Percentiles rank a stretch among this genome's conserved stretches.
Conservation (phyloP, 2,113 vertebrate genomes). For the Oncorhynchus gorbuscha region DNA sequence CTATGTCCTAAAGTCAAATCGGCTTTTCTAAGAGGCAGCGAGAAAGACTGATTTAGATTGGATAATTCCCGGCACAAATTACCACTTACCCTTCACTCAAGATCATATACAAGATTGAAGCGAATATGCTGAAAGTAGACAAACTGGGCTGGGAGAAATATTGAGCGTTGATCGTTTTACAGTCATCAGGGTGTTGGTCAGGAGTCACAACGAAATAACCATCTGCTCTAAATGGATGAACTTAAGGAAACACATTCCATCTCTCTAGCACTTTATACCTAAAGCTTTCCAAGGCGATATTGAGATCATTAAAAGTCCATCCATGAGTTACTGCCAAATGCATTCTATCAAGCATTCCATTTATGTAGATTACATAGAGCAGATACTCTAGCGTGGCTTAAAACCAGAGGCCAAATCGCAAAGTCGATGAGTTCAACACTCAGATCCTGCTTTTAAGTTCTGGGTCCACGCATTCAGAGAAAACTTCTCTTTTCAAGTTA, state of each 20-base stretch:
- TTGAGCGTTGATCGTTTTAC: slow-evolving; percentile 35
- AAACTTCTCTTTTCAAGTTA: too few relatives aligned
- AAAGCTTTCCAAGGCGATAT: neutral
- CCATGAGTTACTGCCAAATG: too few relatives aligned
- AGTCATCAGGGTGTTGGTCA: slow-evolving; percentile 29
- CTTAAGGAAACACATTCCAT: slow-evolving; percentile 8
- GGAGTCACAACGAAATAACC: slow-evolving; percentile 20
- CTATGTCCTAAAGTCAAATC: slow-evolving; percentile 25
- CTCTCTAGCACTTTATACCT: neutral
- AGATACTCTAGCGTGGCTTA: neutral
- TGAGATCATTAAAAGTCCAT: neutral
- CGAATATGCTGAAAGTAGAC: slow-evolving; percentile 31
- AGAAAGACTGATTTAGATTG: neutral
- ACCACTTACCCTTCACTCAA: slow-evolving; percentile 24
- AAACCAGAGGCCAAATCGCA: neutral
- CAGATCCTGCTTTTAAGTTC: too few relatives aligned
- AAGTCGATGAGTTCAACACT: neutral
- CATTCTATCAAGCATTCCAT: too few relatives aligned
- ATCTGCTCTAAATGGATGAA: slow-evolving; percentile 14
- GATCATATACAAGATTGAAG: slow-evolving; percentile 12
- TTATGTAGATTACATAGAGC: too few relatives aligned
- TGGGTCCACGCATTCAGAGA: too few relatives aligned
- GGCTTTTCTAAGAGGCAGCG: slow-evolving; percentile 3
- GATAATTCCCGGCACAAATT: slow-evolving; percentile 13
- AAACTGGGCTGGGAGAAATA: slow-evolving; percentile 9